Conservation (phyloP, 2,888 invertebrate genomes). For the Morpho achilles region DNA sequence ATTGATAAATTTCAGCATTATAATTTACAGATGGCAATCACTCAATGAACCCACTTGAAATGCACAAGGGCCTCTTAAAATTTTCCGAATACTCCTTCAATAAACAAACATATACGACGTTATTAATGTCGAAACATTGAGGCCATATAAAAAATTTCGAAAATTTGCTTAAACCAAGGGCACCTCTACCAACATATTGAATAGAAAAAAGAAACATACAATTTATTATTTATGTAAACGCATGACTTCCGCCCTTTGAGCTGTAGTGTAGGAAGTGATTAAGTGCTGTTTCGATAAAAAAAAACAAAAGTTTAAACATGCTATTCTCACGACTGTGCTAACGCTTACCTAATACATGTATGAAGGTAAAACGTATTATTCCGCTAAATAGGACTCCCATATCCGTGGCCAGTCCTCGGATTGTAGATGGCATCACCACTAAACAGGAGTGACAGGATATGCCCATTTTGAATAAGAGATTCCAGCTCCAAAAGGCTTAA, state of each 20-base stretch:
- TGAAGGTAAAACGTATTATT: slow-evolving; percentile 38
- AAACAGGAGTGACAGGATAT: too few relatives aligned
- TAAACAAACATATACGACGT: slow-evolving; percentile 60
- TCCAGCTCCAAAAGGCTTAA: too few relatives aligned
- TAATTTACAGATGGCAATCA: slow-evolving; percentile 32
- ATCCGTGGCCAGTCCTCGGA: not conserved
- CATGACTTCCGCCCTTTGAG: slow-evolving; percentile 73
- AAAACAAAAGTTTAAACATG: slow-evolving; percentile 62
- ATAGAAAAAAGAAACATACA: slow-evolving; percentile 62
- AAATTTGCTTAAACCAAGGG: slow-evolving; percentile 66
- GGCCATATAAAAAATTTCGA: slow-evolving; percentile 49
- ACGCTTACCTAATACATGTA: slow-evolving; percentile 50
- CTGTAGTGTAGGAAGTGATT: slow-evolving; percentile 67
- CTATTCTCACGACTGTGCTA: slow-evolving; percentile 61
- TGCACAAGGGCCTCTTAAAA: slow-evolving; percentile 60
- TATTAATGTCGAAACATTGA: slow-evolving; percentile 52
- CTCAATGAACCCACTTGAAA: slow-evolving; percentile 52
- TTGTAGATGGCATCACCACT: not conserved
- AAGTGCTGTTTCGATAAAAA: slow-evolving; percentile 62
- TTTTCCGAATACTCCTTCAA: slow-evolving; percentile 62
- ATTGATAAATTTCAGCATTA: slow-evolving; percentile 9
- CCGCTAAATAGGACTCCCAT: slow-evolving; percentile 3
- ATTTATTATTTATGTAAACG: slow-evolving; percentile 69
- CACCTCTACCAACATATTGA: slow-evolving; percentile 45
- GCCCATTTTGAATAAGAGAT: too few relatives aligned